Conservation (phyloP, 2,888 invertebrate species). For the Cerastis leucographa region DNA sequence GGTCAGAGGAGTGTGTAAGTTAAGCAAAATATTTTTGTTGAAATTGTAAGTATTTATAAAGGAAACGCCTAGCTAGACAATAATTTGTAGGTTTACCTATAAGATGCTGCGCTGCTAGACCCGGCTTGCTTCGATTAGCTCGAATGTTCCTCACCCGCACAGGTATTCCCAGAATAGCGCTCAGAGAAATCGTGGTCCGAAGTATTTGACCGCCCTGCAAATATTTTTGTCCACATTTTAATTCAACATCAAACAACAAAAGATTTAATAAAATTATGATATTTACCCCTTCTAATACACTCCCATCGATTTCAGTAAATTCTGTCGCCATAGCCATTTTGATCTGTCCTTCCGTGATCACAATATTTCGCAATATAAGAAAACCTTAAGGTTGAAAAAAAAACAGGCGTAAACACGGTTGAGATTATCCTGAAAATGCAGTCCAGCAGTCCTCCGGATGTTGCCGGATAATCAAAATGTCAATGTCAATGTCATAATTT, state of each 20-base stretch:
- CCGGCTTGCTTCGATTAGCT: constrained; percentile 95
- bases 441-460: not conserved
- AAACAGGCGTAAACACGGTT: not conserved
- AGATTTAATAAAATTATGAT: constrained; percentile 14
- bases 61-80: constrained; percentile 9
- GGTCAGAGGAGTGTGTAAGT: not conserved
- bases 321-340: constrained; percentile 77
- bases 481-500: constrained; percentile 38
- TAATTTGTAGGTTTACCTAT: constrained; percentile 90
- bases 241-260: not conserved
- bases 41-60: not conserved
- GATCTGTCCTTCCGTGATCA: not conserved
- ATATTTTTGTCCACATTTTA: constrained; percentile 23
- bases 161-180: constrained; percentile 93
- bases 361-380: constrained; percentile 28
- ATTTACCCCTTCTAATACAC: constrained; percentile 94
- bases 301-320: constrained; percentile 93
- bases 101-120: constrained; percentile 95
- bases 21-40: not conserved
- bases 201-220: constrained; percentile 97
- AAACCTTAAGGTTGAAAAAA: not conserved
- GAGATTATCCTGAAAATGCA: not conserved
- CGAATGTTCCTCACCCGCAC: constrained; percentile 95
- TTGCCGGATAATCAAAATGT: constrained; percentile 35
- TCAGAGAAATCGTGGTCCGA: constrained; percentile 94